Percentiles rank a stretch among this genome's conserved stretches.
Evolutionary conservation across 2,797 vertebrate species (phyloP).

Genomic region (Lepilemur ruficaudatus): DNA sequence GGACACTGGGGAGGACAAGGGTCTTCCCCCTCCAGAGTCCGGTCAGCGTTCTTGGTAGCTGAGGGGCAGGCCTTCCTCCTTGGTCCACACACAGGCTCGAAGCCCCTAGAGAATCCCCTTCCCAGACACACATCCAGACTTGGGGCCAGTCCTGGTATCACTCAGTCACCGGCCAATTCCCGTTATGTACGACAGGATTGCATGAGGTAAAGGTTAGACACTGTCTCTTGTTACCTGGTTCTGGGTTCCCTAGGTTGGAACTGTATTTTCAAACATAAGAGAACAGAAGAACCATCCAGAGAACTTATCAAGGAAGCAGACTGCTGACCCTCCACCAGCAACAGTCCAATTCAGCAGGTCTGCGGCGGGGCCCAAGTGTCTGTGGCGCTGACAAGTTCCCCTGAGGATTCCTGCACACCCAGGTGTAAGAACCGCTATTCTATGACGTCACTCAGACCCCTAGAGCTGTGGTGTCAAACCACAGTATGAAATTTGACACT

Average conservation of each 20-base stretch:
- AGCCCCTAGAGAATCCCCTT: neutral
- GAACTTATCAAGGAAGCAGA: neutral
- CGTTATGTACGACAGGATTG: neutral
- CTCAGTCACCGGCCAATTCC: neutral
- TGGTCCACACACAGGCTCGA: neutral
- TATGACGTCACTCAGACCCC: neutral
- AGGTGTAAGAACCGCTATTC: neutral
- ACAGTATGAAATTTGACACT: neutral
- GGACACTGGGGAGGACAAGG: neutral
- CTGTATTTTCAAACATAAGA: neutral
- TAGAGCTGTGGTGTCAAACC: constrained; percentile 8
- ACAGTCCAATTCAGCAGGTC: neutral
- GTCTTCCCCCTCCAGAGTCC: neutral
- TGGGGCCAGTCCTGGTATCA: neutral
- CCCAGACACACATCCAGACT: neutral
- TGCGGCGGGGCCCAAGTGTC: neutral
- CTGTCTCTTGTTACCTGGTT: neutral
- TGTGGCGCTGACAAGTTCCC: neutral
- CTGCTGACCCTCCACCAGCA: neutral
- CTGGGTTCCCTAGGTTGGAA: neutral
- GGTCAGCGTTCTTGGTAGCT: neutral
- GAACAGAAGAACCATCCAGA: neutral
- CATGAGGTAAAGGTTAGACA: neutral
- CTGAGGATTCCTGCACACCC: neutral
- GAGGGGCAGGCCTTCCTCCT: neutral